phyloP scores from a whole-genome alignment of 2,113 vertebrate genomes.

The Macaca mulatta region DNA sequence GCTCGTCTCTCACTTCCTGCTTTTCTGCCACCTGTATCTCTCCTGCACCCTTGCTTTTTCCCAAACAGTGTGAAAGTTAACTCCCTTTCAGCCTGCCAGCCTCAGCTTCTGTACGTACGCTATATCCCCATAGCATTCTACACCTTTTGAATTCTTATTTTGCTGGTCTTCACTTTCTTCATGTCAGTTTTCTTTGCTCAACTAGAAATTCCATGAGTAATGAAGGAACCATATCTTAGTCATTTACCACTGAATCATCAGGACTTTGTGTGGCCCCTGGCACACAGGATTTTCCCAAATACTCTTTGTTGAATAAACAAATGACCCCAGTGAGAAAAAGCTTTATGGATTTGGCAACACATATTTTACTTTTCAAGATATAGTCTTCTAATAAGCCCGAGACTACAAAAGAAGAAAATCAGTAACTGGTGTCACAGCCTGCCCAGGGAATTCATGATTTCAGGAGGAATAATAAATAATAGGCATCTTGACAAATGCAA shows the following conservation, averaged over 20 bases:
- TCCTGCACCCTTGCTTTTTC: not conserved
- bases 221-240: not conserved
- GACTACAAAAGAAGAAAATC: not conserved
- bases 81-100: not conserved
- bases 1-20: not conserved
- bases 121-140: rapidly evolving
- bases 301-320: not conserved
- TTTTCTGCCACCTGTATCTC: not conserved
- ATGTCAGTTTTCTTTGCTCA: not conserved
- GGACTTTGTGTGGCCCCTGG: not conserved
- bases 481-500: not conserved
- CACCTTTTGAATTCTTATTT: not conserved
- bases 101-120: not conserved
- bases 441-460: not conserved
- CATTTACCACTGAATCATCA: not conserved
- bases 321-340: not conserved
- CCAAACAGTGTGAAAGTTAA: not conserved
- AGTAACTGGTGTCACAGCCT: not conserved
- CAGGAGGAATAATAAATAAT: slow-evolving; percentile 9
- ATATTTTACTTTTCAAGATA: not conserved
- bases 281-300: not conserved
- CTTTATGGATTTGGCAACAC: not conserved
- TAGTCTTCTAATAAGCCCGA: not conserved
- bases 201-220: not conserved
- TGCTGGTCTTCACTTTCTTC: not conserved